Evolutionary conservation across 2,797 vertebrate genomes (phyloP).

Genomic region (Semotilus atromaculatus): DNA sequence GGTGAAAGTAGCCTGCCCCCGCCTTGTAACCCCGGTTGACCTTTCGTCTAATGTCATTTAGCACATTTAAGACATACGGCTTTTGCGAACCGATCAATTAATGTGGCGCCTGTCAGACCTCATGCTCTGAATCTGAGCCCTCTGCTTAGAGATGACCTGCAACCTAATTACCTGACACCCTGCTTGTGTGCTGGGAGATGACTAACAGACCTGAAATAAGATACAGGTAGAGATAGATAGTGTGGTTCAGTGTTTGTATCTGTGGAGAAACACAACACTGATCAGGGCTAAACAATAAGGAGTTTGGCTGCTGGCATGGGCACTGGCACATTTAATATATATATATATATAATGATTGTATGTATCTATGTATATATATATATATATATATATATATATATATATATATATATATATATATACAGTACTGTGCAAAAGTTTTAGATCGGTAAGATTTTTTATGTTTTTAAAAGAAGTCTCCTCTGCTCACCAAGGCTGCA

Average conservation of each 20-base stretch:
- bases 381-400: too few relatives aligned
- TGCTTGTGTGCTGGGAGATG: neutral
- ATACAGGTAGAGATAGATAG: neutral
- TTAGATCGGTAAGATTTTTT: too few relatives aligned
- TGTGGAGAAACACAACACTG: slow-evolving; percentile 2
- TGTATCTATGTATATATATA: too few relatives aligned
- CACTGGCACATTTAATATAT: too few relatives aligned
- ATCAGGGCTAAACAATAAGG: neutral
- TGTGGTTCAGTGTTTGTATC: neutral
- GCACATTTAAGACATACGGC: slow-evolving; percentile 10
- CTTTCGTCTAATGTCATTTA: slow-evolving; percentile 46
- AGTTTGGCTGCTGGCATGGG: neutral
- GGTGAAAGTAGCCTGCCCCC: slow-evolving; percentile 7
- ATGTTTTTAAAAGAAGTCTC: too few relatives aligned
- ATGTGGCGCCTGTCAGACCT: slow-evolving; percentile 4
- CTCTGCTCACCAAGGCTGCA: too few relatives aligned
- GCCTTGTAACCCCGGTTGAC: slow-evolving; percentile 50
- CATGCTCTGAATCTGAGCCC: slow-evolving; percentile 17
- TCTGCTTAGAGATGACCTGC: slow-evolving; percentile 15
- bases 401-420: too few relatives aligned
- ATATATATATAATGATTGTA: too few relatives aligned
- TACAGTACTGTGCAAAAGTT: too few relatives aligned
- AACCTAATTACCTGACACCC: slow-evolving; percentile 29
- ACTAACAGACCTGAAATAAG: neutral
- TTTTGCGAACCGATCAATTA: slow-evolving; percentile 36